Evolutionary conservation across 2,113 vertebrate genomes (phyloP).

Genomic region (Tragelaphus buxtoni): DNA sequence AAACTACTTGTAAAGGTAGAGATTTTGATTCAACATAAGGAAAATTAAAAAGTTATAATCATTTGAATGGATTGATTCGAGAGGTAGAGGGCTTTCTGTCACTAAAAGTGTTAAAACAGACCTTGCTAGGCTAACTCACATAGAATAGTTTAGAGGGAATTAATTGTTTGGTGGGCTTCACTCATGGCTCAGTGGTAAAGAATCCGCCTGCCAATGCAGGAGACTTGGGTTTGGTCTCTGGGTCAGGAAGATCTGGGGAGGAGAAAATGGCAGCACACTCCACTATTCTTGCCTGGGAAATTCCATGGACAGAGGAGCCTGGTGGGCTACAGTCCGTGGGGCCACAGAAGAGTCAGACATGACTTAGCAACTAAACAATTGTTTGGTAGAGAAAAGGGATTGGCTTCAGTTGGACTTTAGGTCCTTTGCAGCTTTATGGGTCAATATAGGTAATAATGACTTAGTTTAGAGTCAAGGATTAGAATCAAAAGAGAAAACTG

Average conservation of each 20-base stretch:
- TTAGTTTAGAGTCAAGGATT: conserved; percentile 44
- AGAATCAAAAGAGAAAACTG: conserved; percentile 54
- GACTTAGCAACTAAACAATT: not conserved
- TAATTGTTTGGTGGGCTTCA: not conserved
- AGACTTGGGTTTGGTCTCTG: not conserved
- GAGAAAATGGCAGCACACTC: not conserved
- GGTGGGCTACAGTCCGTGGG: not conserved
- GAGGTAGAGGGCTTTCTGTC: not conserved
- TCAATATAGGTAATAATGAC: not conserved
- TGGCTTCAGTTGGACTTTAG: not conserved
- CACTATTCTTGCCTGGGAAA: not conserved
- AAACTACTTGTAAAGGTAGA: not conserved
- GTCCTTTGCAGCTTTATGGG: not conserved
- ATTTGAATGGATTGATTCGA: not conserved
- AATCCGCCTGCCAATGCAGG: not conserved
- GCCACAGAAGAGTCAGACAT: not conserved
- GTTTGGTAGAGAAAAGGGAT: conserved; percentile 1
- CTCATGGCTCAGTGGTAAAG: not conserved
- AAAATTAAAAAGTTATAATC: not conserved
- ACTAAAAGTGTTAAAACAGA: conserved; percentile 25
- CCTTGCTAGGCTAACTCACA: not conserved
- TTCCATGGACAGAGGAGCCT: not conserved
- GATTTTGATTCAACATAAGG: conserved; percentile 27
- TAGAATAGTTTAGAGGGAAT: conserved; percentile 18
- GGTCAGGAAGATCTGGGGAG: not conserved